Conservation (phyloP, 2,113 vertebrate species). For the Grammomys surdaster region DNA sequence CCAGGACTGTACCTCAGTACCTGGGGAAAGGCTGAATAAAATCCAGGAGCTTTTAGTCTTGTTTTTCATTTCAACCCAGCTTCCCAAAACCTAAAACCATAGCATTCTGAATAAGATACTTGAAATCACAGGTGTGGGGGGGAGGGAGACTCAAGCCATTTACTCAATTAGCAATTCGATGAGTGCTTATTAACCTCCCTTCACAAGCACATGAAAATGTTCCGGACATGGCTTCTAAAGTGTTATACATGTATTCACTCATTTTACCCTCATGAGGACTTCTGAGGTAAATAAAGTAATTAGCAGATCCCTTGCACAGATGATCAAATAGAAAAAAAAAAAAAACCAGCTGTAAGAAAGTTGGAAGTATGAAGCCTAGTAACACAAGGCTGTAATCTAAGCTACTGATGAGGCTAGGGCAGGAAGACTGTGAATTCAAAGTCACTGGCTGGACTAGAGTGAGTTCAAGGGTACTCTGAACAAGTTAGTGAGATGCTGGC, state of each 20-base stretch:
- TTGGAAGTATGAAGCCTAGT: neutral
- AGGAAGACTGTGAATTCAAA: neutral
- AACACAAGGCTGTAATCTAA: too few relatives aligned
- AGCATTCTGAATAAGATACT: slow-evolving; percentile 11
- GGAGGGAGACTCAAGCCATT: neutral
- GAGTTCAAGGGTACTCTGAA: neutral
- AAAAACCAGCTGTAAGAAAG: neutral
- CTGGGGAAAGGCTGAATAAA: neutral
- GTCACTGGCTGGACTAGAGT: neutral
- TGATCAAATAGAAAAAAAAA: neutral
- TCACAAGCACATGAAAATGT: neutral
- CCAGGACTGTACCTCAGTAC: neutral
- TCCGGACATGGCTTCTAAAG: neutral
- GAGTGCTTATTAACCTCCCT: neutral
- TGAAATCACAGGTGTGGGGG: neutral
- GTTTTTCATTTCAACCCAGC: neutral
- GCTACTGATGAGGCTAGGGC: too few relatives aligned
- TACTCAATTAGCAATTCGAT: neutral
- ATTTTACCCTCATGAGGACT: neutral
- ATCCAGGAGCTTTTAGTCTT: neutral
- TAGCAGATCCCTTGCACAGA: neutral
- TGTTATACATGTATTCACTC: neutral
- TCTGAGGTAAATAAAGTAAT: neutral
- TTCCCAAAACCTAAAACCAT: slow-evolving; percentile 46
- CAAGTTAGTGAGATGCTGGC: neutral